Evolutionary conservation across 2,797 vertebrate species (phyloP), one percentile per base, ranked within the genome.

Genomic region (Mastacembelus armatus): DNA sequence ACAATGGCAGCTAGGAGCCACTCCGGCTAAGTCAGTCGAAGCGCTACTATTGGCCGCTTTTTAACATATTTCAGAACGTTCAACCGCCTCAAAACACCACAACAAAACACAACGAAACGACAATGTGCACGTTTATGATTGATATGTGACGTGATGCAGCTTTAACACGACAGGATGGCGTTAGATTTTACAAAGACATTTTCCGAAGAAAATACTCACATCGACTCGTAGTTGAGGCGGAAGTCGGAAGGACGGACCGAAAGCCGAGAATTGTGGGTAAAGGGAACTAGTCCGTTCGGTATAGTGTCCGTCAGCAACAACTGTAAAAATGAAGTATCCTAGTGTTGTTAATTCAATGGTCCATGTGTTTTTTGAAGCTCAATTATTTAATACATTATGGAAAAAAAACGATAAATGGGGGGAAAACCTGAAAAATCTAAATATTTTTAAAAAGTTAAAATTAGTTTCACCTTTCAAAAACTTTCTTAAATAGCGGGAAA

Each of bases 171-270:
- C 0, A 42, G 79, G 91, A 92, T 92, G 89, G 61, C 0, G 15
- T 50, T 63, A 77, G 91, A 92, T 92, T 87, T 64, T 24, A 11
- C 3, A 38, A 55, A 47, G 5, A 29, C 10, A n/a, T 15, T 18
- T 21, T 2, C 47, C 5, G 36, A 24, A 0, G 35, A 71, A 60
- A 29, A 11, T 48, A 87, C 90, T 91, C 85, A 91, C 91, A 42
- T 81, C 84, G 55, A 58, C 85, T 87, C 12, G 38, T 10, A 29
- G 66, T 11, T 69, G 86, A 87, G 83, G 77, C 91, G 91, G 91
- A 92, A 90, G 80, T 91, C 71, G 84, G 88, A 92, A 92, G 87
- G 91, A 92, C 81, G 52, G 85, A 81, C 5, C 2, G 1, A 26
- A 32, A 0, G 69, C 27, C 1, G 32, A 60, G 90, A 26, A 67